Base-by-base conservation (phyloP, 2,888 invertebrate genomes). In the Macaria liturata region DNA sequence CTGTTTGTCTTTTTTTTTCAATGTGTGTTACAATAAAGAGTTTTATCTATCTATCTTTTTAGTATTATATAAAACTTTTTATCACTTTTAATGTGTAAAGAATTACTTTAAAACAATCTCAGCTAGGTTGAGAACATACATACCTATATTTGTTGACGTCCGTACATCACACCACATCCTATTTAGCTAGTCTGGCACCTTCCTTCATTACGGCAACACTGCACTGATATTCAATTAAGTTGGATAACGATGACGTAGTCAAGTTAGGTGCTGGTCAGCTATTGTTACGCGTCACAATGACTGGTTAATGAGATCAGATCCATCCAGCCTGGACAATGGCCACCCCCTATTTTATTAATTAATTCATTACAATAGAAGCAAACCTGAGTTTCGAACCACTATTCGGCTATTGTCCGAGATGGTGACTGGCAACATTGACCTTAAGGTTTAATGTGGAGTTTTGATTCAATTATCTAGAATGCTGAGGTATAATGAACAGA, bases 241-340 rank as follows among this genome's bases (percentile, higher is more conserved):
- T 58, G 49, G 58, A 62, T 55, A 65, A 67, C 66, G 79, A 83
- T 83, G 82, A 80, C 83, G 78, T 58, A 70, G 75, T 72, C 80
- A 78, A 78, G 74, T 74, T 74, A 66, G 55, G 66, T 68, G 68
- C 67, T 78, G 81, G 75, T 55, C 64, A 64, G 64, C 54, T 55
- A 66, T 68, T 68, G 68, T 68, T 84, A 80, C 65, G 74, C 72
- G 76, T 82, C 83, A 91, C 91, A 91, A 90, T 90, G 87, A 88
- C 90, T 89, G 84, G 86, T 88, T 91, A 91, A 91, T 90, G 91
- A 91, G 91, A 91, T 89, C 88, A 81, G 88, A 86, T 90, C 86
- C 87, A 86, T 86, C 85, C 85, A 79, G 72, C 78, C 52, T 80
- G 89, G 88, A 90, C 90, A 91, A 90, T 83, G 78, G 84, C 78